A percentile compares a stretch with the other conserved stretches of the same genome.
phyloP scores from a whole-genome alignment of 35 echinoderm and acorn worm species.

The Hemicentrotus pulcherrimus region DNA sequence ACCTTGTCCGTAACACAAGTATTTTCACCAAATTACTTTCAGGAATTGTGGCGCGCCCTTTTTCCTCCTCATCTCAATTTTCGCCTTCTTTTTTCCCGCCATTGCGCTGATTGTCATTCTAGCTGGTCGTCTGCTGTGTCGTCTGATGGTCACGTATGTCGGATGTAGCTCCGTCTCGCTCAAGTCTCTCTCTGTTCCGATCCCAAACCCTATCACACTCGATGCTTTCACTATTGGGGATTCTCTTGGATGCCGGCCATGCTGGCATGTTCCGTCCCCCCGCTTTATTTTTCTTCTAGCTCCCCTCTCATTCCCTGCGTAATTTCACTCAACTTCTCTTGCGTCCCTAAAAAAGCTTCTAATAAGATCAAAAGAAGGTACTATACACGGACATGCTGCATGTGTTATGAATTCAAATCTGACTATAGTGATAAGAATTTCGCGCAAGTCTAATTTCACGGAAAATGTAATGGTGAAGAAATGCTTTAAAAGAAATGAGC shows the following conservation, averaged over 20 bases:
- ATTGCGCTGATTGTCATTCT: constrained; percentile 19
- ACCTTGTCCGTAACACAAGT: neutral
- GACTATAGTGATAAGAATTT: neutral
- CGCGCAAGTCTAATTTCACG: neutral
- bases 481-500: constrained; percentile 13
- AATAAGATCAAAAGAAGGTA: neutral
- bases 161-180: constrained; percentile 39
- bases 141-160: constrained; percentile 23
- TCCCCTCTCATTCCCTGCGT: neutral
- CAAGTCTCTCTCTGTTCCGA: constrained; percentile 31
- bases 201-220: neutral
- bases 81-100: neutral
- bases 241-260: neutral
- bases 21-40: constrained; percentile 21
- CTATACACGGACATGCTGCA: neutral
- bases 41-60: neutral
- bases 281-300: neutral
- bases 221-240: neutral
- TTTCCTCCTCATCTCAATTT: neutral
- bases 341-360: neutral
- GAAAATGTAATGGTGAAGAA: neutral
- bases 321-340: neutral
- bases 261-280: neutral
- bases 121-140: constrained; percentile 7
- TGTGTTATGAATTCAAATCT: neutral